These are phyloP conservation scores for Brachionus angularis DNA, from an alignment of 1,140 invertebrate species.

Conservation along the genomic window DNA sequence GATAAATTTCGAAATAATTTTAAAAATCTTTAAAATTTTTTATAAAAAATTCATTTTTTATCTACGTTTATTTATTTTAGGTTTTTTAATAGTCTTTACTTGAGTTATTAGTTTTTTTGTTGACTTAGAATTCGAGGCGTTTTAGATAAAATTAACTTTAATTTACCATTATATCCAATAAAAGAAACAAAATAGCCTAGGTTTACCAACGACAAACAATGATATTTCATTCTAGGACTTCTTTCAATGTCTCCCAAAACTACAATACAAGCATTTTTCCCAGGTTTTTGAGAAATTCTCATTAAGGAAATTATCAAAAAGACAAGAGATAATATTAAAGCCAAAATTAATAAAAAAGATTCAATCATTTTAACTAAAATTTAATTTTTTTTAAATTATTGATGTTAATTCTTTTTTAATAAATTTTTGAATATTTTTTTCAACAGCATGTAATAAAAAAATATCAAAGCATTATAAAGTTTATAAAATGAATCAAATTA, in stretches of 20 bases:
- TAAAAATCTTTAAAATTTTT: no score
- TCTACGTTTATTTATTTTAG: no score
- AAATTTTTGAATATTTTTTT: no score
- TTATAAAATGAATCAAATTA: no score
- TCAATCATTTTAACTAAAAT: slow-evolving; percentile 2
- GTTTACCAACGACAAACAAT: slow-evolving; percentile 4
- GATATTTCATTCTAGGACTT: slow-evolving; percentile 40
- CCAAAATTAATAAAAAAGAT: neutral
- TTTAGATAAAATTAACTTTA: neutral
- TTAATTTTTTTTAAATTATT: no score
- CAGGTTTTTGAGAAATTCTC: neutral
- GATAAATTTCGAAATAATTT: no score
- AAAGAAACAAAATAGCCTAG: neutral
- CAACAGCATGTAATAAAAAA: no score
- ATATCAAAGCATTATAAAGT: no score
- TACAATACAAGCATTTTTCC: slow-evolving; percentile 22
- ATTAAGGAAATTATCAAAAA: neutral
- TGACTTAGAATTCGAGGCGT: neutral
- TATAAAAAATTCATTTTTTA: no score
- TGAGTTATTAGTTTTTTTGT: neutral
- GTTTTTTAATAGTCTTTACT: neutral
- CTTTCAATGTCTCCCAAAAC: slow-evolving; percentile 39
- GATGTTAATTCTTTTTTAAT: no score
- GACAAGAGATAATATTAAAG: neutral
- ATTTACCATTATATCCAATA: slow-evolving; percentile 35